Percentiles rank a stretch among this genome's conserved stretches.
Evolutionary conservation across 2,888 invertebrate genomes (phyloP).

Genomic region (Tetramorium bicarinatum): DNA sequence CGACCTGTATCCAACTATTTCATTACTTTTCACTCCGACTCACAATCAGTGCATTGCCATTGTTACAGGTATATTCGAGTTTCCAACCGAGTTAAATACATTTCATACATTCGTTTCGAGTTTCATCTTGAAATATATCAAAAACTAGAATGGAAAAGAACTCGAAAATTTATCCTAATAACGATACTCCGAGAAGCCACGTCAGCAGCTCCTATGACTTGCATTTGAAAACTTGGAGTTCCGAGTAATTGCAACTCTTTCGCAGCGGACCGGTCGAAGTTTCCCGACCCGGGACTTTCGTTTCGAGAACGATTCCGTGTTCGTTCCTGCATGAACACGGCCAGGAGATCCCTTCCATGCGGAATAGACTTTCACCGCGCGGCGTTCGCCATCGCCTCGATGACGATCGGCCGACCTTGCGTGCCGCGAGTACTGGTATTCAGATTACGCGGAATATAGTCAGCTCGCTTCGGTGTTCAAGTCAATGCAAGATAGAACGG

Average conservation of each 20-base stretch:
- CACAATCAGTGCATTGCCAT: not conserved
- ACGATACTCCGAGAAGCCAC: not conserved
- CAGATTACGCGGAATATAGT: conserved; percentile 63
- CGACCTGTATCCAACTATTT: conserved; percentile 18
- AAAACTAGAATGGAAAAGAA: not conserved
- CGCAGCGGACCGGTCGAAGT: conserved; percentile 44
- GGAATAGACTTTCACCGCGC: conserved; percentile 76
- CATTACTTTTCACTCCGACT: conserved; percentile 14
- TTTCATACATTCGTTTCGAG: not conserved
- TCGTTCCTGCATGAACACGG: conserved; percentile 63
- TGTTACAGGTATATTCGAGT: not conserved
- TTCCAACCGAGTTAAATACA: not conserved
- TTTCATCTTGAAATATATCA: not conserved
- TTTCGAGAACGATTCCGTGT: conserved; percentile 69
- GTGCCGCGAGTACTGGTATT: conserved; percentile 72
- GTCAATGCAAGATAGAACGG: not conserved
- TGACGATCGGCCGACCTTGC: conserved; percentile 77
- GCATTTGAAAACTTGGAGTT: not conserved
- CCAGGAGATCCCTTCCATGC: conserved; percentile 60
- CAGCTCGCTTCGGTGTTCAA: not conserved
- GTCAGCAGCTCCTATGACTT: not conserved
- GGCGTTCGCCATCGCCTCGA: conserved; percentile 68
- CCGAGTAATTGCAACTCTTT: conserved; percentile 7
- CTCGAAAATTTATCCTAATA: not conserved
- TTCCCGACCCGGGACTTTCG: conserved; percentile 62